A percentile compares a stretch with the other conserved stretches of the same genome.
phyloP scores from a whole-genome alignment of 2,113 vertebrate genomes.

The Loxodonta africana region DNA sequence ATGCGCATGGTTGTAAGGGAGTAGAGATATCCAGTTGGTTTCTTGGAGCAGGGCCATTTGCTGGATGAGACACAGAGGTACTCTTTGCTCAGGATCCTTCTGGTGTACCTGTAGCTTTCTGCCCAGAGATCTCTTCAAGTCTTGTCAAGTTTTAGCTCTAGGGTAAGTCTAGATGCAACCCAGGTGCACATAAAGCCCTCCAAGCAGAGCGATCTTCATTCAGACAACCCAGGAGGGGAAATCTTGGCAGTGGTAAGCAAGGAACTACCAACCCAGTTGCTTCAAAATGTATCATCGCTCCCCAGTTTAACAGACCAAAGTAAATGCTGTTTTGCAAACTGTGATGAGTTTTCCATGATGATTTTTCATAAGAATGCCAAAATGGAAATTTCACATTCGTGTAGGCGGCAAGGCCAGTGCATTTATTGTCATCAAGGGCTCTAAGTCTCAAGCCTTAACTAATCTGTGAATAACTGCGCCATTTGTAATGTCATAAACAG shows the following conservation, averaged over 20 bases:
- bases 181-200: background rate
- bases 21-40: background rate
- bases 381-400: conserved; percentile 76
- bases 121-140: background rate
- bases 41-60: background rate
- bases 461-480: conserved; percentile 83
- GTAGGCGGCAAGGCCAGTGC: conserved; percentile 72
- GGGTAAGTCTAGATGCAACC: background rate
- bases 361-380: conserved; percentile 75
- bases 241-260: background rate
- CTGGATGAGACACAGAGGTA: background rate
- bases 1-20: background rate
- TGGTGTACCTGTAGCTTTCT: background rate
- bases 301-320: background rate
- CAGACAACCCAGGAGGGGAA: background rate
- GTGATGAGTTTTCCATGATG: conserved; percentile 56
- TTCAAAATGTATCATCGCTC: background rate
- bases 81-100: background rate
- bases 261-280: background rate
- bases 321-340: conserved; percentile 26
- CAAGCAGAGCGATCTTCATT: background rate
- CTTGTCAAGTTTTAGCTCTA: background rate
- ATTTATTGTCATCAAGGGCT: conserved; percentile 83
- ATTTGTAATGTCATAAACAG: conserved; percentile 84
- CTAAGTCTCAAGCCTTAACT: conserved; percentile 82